Evolutionary conservation across 2,888 invertebrate species (phyloP), one percentile per base, ranked within the genome.

Genomic region (Ectemnius continuus): DNA sequence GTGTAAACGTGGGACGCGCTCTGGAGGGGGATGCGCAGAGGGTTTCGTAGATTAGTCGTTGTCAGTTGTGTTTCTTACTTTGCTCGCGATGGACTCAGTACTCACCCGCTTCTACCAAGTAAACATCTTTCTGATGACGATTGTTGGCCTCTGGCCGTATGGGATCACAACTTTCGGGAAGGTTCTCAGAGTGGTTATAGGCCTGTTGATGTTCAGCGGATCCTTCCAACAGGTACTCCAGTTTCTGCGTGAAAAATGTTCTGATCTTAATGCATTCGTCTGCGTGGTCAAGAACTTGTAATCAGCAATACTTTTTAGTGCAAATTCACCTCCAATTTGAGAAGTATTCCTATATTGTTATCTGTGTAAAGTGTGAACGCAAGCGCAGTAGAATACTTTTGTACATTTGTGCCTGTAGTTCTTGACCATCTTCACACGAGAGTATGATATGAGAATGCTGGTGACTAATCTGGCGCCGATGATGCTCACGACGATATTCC

Each of bases 1-100:
- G 23, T 23, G 23, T 23, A 47, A n/a, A 47, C n/a, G 4, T 16
- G 6, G 16, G 8, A 14, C 2, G 52, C 16, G n/a, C 16, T 14
- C n/a, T 52, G 52, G 52, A 52, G 52, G 52, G 23, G 52, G 52
- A 52, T 52, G 52, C 1, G 16, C n/a, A n/a, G 14, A 52, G 52
- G 16, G 16, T 16, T 16, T 16, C 4, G 16, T 14, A 16, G 5
- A 52, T 4, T 4, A 5, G 1, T 52, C 16, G n/a, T 16, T 13
- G 16, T 52, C 16, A 52, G 13, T 16, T 16, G 52, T 52, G 52
- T 52, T 52, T 11, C n/a, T 0, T 14, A 52, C 52, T 52, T 14
- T 16, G 52, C n/a, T 52, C 52, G 52, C n/a, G 52, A 52, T 52
- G 52, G 52, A 52, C 14, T 52, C 52, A 3, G 52, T 16, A 16